Conservation (phyloP, 2,797 vertebrate genomes). For the Champsocephalus esox region DNA sequence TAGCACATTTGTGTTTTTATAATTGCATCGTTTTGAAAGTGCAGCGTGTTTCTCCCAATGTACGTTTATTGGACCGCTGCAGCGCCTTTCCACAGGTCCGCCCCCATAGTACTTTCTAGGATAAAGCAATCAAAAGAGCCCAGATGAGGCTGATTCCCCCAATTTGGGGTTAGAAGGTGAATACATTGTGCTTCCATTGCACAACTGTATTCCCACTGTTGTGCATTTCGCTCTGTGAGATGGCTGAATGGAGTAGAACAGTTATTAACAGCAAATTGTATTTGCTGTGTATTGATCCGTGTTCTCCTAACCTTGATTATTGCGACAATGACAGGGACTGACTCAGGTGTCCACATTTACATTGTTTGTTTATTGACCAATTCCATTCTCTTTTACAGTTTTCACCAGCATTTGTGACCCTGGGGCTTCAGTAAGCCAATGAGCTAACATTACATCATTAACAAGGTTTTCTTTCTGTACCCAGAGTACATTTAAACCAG, state of each 20-base stretch:
- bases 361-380: conserved; percentile 51
- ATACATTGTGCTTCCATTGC: conserved; percentile 32
- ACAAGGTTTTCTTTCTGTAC: conserved; percentile 22
- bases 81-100: no score
- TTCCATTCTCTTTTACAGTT: conserved; percentile 52
- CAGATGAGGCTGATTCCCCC: conserved; percentile 29
- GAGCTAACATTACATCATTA: conserved; percentile 45
- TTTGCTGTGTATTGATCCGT: conserved; percentile 42
- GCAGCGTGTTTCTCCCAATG: no score
- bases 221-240: conserved; percentile 4
- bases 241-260: not conserved
- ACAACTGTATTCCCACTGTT: conserved; percentile 16
- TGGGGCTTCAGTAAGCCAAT: conserved; percentile 12
- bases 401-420: conserved; percentile 39
- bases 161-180: conserved; percentile 37
- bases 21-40: no score
- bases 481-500: conserved; percentile 35
- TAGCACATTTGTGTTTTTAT: no score
- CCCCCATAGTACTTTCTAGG: conserved; percentile 30
- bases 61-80: no score
- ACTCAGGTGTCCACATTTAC: conserved; percentile 35
- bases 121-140: conserved; percentile 54
- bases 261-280: conserved; percentile 34
- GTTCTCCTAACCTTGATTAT: conserved; percentile 45
- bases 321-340: conserved; percentile 24